Evolutionary conservation across 2,797 vertebrate genomes (phyloP).

Genomic region (Sparus aurata): DNA sequence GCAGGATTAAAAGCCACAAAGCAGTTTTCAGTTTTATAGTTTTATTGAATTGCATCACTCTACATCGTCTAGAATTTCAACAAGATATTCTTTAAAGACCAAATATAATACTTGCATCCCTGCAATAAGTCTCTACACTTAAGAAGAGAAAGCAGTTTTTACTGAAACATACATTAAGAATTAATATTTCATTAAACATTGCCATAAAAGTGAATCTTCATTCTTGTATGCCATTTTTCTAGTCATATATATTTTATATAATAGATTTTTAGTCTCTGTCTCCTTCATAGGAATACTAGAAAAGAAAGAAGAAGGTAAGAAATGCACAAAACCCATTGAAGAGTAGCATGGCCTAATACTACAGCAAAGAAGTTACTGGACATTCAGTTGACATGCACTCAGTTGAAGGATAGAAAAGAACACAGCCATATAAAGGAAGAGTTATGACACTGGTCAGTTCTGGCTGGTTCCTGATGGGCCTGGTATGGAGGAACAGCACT

Average conservation of each 20-base stretch:
- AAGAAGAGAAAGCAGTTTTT: slow-evolving; percentile 85
- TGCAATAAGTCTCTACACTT: slow-evolving; percentile 87
- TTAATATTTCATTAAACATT: slow-evolving; percentile 87
- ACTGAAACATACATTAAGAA: slow-evolving; percentile 89
- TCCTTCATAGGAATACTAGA: slow-evolving; percentile 86
- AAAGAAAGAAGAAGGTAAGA: slow-evolving; percentile 86
- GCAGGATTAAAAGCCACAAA: slow-evolving; percentile 24
- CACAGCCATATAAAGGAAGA: slow-evolving; percentile 73
- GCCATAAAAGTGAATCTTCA: slow-evolving; percentile 87
- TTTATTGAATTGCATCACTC: slow-evolving; percentile 89
- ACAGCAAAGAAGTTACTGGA: slow-evolving; percentile 87
- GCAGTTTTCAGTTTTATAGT: slow-evolving; percentile 69
- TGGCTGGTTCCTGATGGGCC: slow-evolving; percentile 61
- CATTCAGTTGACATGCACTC: slow-evolving; percentile 90
- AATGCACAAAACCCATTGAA: slow-evolving; percentile 87
- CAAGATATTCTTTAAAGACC: slow-evolving; percentile 87
- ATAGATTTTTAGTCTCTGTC: slow-evolving; percentile 77
- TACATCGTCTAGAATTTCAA: slow-evolving; percentile 91
- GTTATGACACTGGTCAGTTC: slow-evolving; percentile 61
- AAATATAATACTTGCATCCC: slow-evolving; percentile 89
- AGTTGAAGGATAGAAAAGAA: slow-evolving; percentile 82
- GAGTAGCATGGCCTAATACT: slow-evolving; percentile 88
- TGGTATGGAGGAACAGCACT: background rate
- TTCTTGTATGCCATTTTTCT: slow-evolving; percentile 79
- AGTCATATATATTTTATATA: slow-evolving; percentile 78